phyloP scores from a whole-genome alignment of 2,113 vertebrate genomes.

The Salvator merianae region DNA sequence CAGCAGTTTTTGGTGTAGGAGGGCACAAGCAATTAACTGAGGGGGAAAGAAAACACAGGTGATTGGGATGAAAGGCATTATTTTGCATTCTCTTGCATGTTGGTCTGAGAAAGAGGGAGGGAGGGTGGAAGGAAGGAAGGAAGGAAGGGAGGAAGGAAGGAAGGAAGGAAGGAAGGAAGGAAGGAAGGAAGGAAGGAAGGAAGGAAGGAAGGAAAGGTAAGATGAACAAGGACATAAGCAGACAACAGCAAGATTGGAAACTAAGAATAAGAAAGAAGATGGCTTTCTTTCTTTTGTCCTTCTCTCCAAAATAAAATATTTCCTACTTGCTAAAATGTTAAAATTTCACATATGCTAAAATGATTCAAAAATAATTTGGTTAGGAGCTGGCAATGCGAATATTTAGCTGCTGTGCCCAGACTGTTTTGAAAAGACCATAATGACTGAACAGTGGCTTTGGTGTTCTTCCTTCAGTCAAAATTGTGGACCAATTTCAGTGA shows the following conservation, averaged over 20 bases:
- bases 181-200: too few species aligned
- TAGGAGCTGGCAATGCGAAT: fast-evolving
- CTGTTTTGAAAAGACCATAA: background rate
- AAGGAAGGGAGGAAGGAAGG: background rate
- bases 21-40: slow-evolving; percentile 11
- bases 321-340: too few species aligned
- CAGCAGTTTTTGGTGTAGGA: fast-evolving
- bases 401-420: background rate
- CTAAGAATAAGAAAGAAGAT: background rate
- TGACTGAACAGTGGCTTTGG: background rate
- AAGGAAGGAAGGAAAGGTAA: background rate
- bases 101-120: background rate
- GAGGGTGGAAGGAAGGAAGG: fast-evolving
- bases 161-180: background rate
- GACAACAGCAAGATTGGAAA: background rate
- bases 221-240: background rate
- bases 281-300: background rate
- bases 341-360: background rate
- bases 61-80: fast-evolving
- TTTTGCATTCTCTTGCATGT: background rate
- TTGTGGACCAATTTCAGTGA: background rate
- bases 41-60: background rate
- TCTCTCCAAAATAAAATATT: background rate
- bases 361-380: background rate
- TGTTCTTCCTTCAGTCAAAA: background rate